Percentiles rank a stretch among this genome's conserved stretches.
Conservation (phyloP, 2,113 vertebrate genomes). For the Mormyrus iriodes region DNA sequence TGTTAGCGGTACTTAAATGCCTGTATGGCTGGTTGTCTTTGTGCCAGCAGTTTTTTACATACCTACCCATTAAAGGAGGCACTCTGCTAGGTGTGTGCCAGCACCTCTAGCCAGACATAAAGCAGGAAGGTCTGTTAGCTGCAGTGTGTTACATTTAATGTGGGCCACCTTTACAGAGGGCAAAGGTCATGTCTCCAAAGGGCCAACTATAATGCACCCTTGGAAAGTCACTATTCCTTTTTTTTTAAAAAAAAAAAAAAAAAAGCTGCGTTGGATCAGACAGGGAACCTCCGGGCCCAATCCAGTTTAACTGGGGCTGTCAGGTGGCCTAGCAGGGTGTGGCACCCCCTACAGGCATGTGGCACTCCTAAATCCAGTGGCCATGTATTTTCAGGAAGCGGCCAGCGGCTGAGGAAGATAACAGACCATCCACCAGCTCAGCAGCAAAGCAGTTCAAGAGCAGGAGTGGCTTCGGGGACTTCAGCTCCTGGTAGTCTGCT, state of each 20-base stretch:
- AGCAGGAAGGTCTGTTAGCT: not conserved
- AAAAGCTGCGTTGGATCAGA: not conserved
- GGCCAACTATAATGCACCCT: not conserved
- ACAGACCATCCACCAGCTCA: slow-evolving; percentile 73
- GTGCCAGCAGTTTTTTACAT: not conserved
- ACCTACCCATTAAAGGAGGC: not conserved
- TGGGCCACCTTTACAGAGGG: not conserved
- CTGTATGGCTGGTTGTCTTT: not conserved
- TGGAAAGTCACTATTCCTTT: not conserved
- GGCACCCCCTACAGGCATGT: not conserved
- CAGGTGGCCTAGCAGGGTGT: not conserved
- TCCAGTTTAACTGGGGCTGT: not conserved
- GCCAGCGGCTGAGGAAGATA: slow-evolving; percentile 49
- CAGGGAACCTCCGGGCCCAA: not conserved
- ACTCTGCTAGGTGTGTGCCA: not conserved
- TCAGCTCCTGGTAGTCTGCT: slow-evolving; percentile 85
- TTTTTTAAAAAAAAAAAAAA: no score
- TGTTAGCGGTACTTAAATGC: not conserved
- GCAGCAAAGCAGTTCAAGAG: slow-evolving; percentile 72
- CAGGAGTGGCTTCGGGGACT: slow-evolving; percentile 75
- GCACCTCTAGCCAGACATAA: not conserved
- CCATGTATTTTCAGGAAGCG: slow-evolving; percentile 70
- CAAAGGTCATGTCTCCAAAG: not conserved
- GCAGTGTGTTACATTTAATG: not conserved
- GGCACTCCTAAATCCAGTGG: not conserved